Conservation (phyloP, 2,113 vertebrate genomes). For the Bufo bufo region DNA sequence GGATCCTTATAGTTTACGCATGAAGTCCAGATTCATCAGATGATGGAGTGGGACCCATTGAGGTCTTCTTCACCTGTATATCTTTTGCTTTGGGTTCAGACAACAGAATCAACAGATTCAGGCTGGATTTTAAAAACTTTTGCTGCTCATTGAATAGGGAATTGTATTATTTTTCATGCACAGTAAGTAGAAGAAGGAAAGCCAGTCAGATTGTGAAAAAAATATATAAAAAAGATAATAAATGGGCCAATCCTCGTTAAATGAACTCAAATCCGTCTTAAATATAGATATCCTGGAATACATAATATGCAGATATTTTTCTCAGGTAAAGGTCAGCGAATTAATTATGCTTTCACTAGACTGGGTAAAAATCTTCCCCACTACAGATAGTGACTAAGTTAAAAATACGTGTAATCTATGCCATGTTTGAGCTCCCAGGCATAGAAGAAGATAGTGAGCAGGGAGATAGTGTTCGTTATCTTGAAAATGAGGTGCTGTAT, state of each 20-base stretch:
- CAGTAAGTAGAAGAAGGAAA: too few relatives aligned
- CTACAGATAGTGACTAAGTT: background rate
- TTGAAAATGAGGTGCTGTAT: constrained; percentile 33
- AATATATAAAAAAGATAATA: too few relatives aligned
- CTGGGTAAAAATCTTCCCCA: background rate
- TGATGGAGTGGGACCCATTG: too few relatives aligned
- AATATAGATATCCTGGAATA: background rate
- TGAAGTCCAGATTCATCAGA: too few relatives aligned
- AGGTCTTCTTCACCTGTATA: too few relatives aligned
- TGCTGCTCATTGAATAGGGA: too few relatives aligned
- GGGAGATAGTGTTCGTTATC: constrained; percentile 39
- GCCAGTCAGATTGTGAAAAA: too few relatives aligned
- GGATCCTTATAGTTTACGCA: too few relatives aligned
- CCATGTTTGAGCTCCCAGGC: constrained; percentile 6
- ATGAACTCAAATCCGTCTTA: background rate
- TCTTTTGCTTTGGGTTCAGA: too few relatives aligned
- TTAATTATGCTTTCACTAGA: background rate
- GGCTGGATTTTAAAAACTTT: too few relatives aligned
- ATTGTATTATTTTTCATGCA: too few relatives aligned
- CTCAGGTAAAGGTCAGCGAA: background rate
- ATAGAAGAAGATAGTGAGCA: constrained; percentile 17
- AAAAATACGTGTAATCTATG: constrained; percentile 27
- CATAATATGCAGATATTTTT: background rate
- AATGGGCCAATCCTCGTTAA: background rate
- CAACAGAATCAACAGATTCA: too few relatives aligned